These are phyloP conservation scores for Crax fasciolata DNA, from an alignment of 2,797 vertebrate species.

Conservation along the genomic window DNA sequence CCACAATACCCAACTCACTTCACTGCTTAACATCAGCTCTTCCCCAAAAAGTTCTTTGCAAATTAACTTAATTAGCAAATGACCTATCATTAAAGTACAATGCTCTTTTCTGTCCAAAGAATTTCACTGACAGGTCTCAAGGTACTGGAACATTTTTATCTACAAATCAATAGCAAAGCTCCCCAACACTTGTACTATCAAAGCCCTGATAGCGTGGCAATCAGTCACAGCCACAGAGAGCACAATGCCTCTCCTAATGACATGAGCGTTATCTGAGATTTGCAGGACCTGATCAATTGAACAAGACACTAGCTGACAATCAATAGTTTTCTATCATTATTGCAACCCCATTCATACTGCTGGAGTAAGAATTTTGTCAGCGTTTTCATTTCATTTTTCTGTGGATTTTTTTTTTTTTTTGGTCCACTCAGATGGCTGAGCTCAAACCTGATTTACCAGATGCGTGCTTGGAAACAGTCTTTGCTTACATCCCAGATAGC, in stretches of 20 bases:
- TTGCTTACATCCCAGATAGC: neutral
- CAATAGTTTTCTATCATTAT: slow-evolving; percentile 75
- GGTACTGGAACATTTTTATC: slow-evolving; percentile 83
- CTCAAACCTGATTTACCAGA: neutral
- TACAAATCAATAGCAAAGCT: slow-evolving; percentile 83
- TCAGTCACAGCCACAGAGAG: slow-evolving; percentile 81
- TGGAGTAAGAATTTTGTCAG: slow-evolving; percentile 63
- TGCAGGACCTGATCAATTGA: slow-evolving; percentile 73
- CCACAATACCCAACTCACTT: neutral
- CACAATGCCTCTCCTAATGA: slow-evolving; percentile 85
- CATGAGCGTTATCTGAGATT: slow-evolving; percentile 79
- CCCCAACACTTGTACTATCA: slow-evolving; percentile 82
- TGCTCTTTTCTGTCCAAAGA: slow-evolving; percentile 52
- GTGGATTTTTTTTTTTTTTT: slow-evolving; percentile 3
- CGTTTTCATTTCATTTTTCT: slow-evolving; percentile 52
- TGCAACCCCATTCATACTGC: slow-evolving; percentile 47
- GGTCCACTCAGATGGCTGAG: neutral
- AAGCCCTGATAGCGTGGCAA: slow-evolving; percentile 80
- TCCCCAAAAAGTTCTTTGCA: slow-evolving; percentile 55
- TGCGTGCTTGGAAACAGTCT: neutral
- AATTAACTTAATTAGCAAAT: slow-evolving; percentile 76
- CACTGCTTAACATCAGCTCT: neutral
- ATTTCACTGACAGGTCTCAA: slow-evolving; percentile 80
- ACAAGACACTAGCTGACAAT: slow-evolving; percentile 63
- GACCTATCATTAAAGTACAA: slow-evolving; percentile 65